Evolutionary conservation across 1,140 invertebrate genomes (phyloP).

Genomic region (Eurosta solidaginis): DNA sequence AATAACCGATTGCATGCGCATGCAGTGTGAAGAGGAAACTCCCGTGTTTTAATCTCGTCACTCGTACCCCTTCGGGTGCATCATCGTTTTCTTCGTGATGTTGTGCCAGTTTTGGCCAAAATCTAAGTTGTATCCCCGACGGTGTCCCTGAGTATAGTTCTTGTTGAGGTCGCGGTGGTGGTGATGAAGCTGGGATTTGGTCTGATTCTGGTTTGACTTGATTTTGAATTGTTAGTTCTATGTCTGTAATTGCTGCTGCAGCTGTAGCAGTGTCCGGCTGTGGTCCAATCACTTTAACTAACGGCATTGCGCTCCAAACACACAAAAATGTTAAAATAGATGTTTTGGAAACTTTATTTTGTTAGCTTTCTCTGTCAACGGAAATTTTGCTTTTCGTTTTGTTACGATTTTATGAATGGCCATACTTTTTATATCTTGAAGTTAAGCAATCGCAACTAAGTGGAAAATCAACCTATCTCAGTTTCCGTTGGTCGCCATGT

Average conservation of each 20-base stretch:
- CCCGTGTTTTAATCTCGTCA: neutral
- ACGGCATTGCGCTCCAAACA: constrained; percentile 1
- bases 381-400: neutral
- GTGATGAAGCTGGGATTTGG: neutral
- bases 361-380: too few relatives aligned
- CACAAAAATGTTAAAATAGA: neutral
- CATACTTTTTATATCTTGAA: too few relatives aligned
- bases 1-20: neutral
- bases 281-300: neutral
- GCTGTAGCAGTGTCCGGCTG: neutral
- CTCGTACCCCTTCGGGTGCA: neutral
- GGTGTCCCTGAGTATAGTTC: neutral
- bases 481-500: too few relatives aligned
- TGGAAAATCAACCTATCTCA: too few relatives aligned
- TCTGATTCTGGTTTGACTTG: neutral
- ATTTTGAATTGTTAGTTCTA: neutral
- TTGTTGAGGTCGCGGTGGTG: neutral
- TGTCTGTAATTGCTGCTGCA: neutral
- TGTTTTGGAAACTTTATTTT: neutral
- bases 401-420: neutral
- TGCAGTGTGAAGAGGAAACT: neutral
- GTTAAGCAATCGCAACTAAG: too few relatives aligned
- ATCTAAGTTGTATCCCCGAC: neutral
- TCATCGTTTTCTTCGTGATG: neutral
- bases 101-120: neutral